Conservation (phyloP, 2,888 invertebrate species). For the Andrena flavipes region DNA sequence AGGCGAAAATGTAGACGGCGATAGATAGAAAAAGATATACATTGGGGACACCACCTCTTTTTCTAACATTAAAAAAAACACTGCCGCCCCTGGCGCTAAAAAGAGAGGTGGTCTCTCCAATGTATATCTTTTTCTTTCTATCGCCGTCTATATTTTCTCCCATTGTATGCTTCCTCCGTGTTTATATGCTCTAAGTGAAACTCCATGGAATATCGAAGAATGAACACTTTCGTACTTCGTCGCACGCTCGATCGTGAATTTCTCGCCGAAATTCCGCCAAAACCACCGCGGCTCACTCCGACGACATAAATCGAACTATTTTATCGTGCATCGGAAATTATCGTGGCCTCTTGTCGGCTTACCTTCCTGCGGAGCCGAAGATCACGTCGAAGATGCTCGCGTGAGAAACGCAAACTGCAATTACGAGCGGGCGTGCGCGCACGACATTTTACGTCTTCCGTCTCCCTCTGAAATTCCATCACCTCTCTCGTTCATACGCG, state of each 20-base stretch:
- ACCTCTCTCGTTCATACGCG: not conserved
- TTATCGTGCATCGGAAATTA: conserved; percentile 70
- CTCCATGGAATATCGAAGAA: not conserved
- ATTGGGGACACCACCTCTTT: too few species aligned
- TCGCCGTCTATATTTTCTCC: too few species aligned
- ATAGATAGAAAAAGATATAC: too few species aligned
- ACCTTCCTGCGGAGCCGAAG: conserved; percentile 59
- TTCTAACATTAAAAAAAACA: too few species aligned
- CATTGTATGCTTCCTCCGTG: too few species aligned
- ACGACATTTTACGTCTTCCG: conserved; percentile 68
- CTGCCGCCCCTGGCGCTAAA: too few species aligned
- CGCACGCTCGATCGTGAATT: conserved; percentile 18
- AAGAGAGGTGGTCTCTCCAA: too few species aligned
- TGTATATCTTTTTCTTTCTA: too few species aligned
- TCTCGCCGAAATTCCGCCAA: conserved; percentile 48
- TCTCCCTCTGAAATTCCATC: conserved; percentile 41
- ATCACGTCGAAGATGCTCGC: conserved; percentile 73
- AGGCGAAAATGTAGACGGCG: too few species aligned
- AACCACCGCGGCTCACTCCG: conserved; percentile 40
- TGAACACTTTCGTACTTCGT: not conserved
- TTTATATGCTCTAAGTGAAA: too few species aligned
- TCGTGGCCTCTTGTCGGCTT: conserved; percentile 51
- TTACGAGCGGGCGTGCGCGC: conserved; percentile 71
- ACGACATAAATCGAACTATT: conserved; percentile 68
- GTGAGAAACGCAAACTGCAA: conserved; percentile 76